Base-by-base conservation (phyloP, 1,140 invertebrate species). In the Heterodera carotae region DNA sequence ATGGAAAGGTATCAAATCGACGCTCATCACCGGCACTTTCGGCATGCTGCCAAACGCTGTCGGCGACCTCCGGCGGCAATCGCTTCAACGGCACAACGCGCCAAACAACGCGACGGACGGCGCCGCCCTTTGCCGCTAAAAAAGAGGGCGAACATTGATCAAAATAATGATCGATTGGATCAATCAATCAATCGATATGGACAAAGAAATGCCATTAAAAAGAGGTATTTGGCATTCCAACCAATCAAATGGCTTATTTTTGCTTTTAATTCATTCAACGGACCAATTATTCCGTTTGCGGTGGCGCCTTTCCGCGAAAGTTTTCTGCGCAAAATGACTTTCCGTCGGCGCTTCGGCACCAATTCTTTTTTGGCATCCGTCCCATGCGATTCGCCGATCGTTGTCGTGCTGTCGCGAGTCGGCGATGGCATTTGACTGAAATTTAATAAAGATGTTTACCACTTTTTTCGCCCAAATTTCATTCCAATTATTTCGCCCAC, bases 271-370 rank as follows among this genome's bases (percentile, higher is more conserved):
- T n/a, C n/a, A n/a, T 48, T 53, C 33, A 31, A n/a, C 22, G 48
- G 15, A 15, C 48, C 48, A n/a, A 15, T 22, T 2, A 5, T 22
- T 15, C 48, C 48, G 12, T 1, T n/a, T 56, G 62, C 36, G 39
- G 25, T 25, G 22, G 33, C 53, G 31, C 71, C 53, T 15, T 73
- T 73, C 1, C 53, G 59, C 48, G 64, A 74, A 43, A 74, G 64
- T 74, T 56, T 56, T 34, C 72, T 31, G 0, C 72, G 72, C 33
- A 74, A 10, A 62, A 74, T 74, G 5, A 74, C 56, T 74, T 74
- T 74, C 4, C 72, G 33, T 34, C 72, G 27, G 36, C 72, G 33
- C 39, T 74, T 74, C 10, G 64, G 56, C 62, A 33, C 62, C 31
- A 25, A 39, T n/a, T n/a, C n/a, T 15, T 60, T 31, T 29, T 12